Percentiles rank a stretch among this genome's conserved stretches.
phyloP scores from a whole-genome alignment of 2,888 invertebrate genomes.

The Platycheirus albimanus region DNA sequence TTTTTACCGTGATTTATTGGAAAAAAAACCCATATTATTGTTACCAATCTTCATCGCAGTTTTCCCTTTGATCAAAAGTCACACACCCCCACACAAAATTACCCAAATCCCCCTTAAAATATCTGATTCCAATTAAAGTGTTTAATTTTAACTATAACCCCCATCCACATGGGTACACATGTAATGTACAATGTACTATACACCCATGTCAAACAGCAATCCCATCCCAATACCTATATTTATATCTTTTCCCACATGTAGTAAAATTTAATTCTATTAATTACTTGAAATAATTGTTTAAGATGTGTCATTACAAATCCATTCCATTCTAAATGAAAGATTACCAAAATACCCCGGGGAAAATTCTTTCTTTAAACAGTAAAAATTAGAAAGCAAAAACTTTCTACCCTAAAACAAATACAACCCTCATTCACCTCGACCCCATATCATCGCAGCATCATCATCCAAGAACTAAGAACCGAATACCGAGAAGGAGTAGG shows the following conservation, averaged over 20 bases:
- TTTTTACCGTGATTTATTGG: too few species aligned
- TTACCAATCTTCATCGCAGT: too few species aligned
- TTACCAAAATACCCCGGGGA: constrained; percentile 35
- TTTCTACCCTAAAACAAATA: constrained; percentile 1
- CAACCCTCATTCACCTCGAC: neutral
- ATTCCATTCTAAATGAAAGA: constrained; percentile 44
- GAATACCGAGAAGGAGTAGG: too few species aligned
- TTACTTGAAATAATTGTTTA: constrained; percentile 58
- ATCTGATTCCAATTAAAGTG: too few species aligned
- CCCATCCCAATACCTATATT: neutral
- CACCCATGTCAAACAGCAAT: neutral
- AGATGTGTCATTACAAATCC: constrained; percentile 59
- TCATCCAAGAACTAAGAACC: neutral
- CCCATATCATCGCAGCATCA: neutral
- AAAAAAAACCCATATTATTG: too few species aligned
- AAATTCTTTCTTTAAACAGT: constrained; percentile 54
- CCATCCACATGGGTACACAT: too few species aligned
- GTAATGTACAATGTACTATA: neutral
- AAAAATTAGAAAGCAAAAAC: constrained; percentile 59
- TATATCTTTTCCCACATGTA: constrained; percentile 28
- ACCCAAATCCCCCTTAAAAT: too few species aligned
- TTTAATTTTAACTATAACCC: too few species aligned
- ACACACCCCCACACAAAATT: too few species aligned
- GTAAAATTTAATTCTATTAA: constrained; percentile 53
- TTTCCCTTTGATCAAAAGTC: too few species aligned